Percentiles rank a stretch among this genome's conserved stretches.
Conservation (phyloP, 2,113 vertebrate genomes). For the Uropsilus gracilis region DNA sequence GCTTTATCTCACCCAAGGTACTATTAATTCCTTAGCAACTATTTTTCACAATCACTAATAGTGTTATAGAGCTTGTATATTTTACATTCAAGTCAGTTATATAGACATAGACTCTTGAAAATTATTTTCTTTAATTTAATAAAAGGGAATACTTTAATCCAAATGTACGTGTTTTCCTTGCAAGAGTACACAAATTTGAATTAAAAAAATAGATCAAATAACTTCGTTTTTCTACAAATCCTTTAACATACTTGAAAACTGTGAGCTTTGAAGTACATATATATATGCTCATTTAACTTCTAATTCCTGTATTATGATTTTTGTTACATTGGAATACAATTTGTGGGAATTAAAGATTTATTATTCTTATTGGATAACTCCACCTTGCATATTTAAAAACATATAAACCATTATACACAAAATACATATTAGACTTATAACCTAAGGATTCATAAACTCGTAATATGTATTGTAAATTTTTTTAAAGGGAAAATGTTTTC, state of each 20-base stretch:
- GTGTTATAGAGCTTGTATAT: background rate
- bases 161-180: background rate
- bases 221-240: background rate
- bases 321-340: background rate
- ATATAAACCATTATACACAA: background rate
- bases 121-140: background rate
- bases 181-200: background rate
- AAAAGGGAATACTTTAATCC: background rate
- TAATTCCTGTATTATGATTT: background rate
- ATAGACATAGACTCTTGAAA: background rate
- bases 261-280: background rate
- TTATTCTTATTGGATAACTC: background rate
- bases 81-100: background rate
- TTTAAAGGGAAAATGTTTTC: background rate
- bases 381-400: background rate
- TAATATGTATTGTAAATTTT: background rate
- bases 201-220: background rate
- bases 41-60: background rate
- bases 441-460: background rate
- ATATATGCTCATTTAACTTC: no score
- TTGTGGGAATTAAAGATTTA: background rate
- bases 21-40: background rate
- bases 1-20: background rate
- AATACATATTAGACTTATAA: background rate
- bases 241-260: background rate